Evolutionary conservation across 2,113 vertebrate genomes (phyloP).

Genomic region (Clarias macrocephalus): DNA sequence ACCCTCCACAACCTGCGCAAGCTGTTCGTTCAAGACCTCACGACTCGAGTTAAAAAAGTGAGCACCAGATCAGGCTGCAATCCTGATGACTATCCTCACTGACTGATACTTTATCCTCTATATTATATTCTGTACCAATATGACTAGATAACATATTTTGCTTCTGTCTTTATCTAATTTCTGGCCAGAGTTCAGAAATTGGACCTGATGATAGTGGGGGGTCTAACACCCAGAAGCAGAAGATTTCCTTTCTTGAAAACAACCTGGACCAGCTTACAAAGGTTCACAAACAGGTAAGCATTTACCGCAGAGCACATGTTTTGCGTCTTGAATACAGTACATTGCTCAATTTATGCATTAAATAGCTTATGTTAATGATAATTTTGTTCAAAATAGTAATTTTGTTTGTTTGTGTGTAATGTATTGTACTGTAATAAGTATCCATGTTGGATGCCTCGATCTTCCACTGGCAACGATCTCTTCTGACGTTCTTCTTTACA

Average conservation of each 20-base stretch:
- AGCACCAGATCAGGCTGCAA: slow-evolving; percentile 21
- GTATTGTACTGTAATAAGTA: not conserved
- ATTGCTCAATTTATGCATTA: not conserved
- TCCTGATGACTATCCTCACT: not conserved
- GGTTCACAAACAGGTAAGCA: slow-evolving; percentile 92
- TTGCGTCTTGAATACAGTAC: not conserved
- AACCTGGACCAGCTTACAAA: slow-evolving; percentile 97
- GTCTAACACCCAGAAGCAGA: slow-evolving; percentile 91
- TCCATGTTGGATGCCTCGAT: not conserved
- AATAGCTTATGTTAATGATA: not conserved
- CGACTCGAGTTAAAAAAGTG: slow-evolving; percentile 92
- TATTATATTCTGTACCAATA: not conserved
- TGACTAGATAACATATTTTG: not conserved
- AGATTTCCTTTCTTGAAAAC: slow-evolving; percentile 98
- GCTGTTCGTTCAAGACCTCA: slow-evolving; percentile 95
- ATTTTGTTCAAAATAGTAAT: too few species aligned
- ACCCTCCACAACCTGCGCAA: slow-evolving; percentile 96
- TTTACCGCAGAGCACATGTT: not conserved
- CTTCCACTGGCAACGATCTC: not conserved
- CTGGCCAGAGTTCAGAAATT: slow-evolving; percentile 88
- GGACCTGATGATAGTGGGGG: slow-evolving; percentile 91
- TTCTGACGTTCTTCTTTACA: not conserved
- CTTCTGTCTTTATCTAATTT: not conserved
- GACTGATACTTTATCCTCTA: not conserved
- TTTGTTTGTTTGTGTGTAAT: not conserved